Evolutionary conservation across 2,113 vertebrate genomes (phyloP).

Genomic region (Alouatta palliata): DNA sequence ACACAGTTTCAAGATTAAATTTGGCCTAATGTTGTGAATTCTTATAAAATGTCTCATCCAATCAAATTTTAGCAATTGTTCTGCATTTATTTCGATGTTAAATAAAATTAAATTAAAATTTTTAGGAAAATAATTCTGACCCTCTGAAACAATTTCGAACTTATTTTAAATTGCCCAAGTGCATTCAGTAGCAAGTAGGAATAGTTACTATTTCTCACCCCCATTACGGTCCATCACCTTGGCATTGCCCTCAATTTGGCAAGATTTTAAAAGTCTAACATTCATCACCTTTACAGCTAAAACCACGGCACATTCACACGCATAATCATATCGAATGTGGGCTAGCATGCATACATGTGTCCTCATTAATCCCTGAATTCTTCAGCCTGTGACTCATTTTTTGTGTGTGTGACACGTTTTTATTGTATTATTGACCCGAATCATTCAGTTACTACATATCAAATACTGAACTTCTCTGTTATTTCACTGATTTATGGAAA

Average conservation of each 20-base stretch:
- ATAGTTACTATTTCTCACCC: neutral
- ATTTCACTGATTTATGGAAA: slow-evolving; percentile 13
- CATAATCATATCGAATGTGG: neutral
- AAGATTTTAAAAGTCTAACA: neutral
- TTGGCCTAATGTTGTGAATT: neutral
- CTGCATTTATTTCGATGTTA: neutral
- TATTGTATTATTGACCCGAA: neutral
- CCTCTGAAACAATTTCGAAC: neutral
- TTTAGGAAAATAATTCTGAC: neutral
- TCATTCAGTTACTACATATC: neutral
- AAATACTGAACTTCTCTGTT: neutral
- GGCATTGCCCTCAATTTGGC: no score
- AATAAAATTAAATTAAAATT: neutral
- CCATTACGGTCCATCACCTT: neutral
- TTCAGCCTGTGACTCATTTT: neutral
- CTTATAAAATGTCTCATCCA: slow-evolving; percentile 1
- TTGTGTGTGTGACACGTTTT: neutral
- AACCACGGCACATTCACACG: neutral
- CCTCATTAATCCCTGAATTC: neutral
- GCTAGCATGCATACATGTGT: neutral
- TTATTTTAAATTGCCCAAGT: neutral
- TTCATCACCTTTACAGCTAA: neutral
- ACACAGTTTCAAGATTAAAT: slow-evolving; percentile 14
- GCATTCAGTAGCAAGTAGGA: neutral
- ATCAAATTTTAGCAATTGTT: neutral